These are phyloP conservation scores for Ameiurus melas DNA, from an alignment of 2,113 vertebrate species.

Conservation along the genomic window DNA sequence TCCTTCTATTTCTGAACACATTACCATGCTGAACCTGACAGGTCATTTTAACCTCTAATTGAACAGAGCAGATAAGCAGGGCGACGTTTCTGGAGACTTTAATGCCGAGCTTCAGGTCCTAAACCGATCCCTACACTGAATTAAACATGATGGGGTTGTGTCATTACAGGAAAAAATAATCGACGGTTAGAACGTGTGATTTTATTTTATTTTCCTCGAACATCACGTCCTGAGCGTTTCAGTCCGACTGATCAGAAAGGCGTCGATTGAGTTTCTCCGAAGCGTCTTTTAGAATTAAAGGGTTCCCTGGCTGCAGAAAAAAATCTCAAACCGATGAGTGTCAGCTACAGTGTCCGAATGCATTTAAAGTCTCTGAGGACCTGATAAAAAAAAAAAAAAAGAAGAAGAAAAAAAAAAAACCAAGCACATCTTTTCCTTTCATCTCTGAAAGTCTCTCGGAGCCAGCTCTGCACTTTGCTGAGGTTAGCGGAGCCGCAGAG, in stretches of 20 bases:
- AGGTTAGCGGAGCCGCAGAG: conserved; percentile 1
- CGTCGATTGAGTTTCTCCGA: too few species aligned
- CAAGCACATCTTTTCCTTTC: not conserved
- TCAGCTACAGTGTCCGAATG: not conserved
- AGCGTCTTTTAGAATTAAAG: not conserved
- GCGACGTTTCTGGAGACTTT: not conserved
- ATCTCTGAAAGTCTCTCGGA: conserved; percentile 20
- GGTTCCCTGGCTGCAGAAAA: not conserved
- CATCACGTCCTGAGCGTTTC: not conserved
- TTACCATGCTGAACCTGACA: conserved; percentile 23
- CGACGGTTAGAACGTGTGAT: not conserved
- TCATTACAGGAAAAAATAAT: not conserved
- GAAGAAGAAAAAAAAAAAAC: not conserved
- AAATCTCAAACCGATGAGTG: not conserved
- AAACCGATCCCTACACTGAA: not conserved
- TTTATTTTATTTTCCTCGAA: too few species aligned
- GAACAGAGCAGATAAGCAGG: conserved; percentile 11
- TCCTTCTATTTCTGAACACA: not conserved
- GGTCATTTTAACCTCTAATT: conserved; percentile 22
- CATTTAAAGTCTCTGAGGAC: conserved; percentile 5
- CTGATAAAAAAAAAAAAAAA: not conserved
- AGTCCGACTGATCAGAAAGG: not conserved
- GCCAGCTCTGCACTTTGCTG: not conserved
- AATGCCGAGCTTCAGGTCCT: not conserved
- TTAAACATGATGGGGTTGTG: too few species aligned